Conservation (phyloP, 2,888 invertebrate species). For the Timema podura region DNA sequence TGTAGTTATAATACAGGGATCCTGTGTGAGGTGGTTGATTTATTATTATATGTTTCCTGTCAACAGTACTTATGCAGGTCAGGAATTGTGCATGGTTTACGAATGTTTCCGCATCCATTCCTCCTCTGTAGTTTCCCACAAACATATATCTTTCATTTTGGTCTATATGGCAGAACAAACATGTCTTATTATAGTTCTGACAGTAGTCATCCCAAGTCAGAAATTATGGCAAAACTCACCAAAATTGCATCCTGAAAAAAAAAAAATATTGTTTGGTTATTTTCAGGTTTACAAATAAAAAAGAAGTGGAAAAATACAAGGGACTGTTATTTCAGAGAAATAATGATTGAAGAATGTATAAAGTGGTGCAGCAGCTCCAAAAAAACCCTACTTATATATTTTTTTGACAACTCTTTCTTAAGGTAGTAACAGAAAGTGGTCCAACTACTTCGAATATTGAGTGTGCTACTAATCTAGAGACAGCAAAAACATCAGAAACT, state of each 20-base stretch:
- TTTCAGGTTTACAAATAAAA: constrained; percentile 8
- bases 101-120: constrained; percentile 20
- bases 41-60: constrained; percentile 40
- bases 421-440: constrained; percentile 8
- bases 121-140: constrained; percentile 12
- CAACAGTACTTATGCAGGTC: constrained; percentile 38
- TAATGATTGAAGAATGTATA: not conserved
- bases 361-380: not conserved
- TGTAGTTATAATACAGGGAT: constrained; percentile 39
- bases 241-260: constrained; percentile 17
- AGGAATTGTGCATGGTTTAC: constrained; percentile 29
- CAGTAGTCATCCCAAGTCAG: constrained; percentile 15
- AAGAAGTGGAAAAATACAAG: constrained; percentile 13
- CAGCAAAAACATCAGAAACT: not conserved
- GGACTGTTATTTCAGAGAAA: constrained; percentile 2
- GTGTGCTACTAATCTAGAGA: not conserved
- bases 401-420: constrained; percentile 7
- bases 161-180: constrained; percentile 17
- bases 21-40: constrained; percentile 38
- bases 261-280: not conserved
- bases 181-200: not conserved
- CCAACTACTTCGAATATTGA: not conserved
- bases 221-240: constrained; percentile 13
- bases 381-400: not conserved
- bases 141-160: constrained; percentile 7